Evolutionary conservation across 2,797 vertebrate species (phyloP), one percentile per base, ranked within the genome.

Genomic region (Rhinophrynus dorsalis): DNA sequence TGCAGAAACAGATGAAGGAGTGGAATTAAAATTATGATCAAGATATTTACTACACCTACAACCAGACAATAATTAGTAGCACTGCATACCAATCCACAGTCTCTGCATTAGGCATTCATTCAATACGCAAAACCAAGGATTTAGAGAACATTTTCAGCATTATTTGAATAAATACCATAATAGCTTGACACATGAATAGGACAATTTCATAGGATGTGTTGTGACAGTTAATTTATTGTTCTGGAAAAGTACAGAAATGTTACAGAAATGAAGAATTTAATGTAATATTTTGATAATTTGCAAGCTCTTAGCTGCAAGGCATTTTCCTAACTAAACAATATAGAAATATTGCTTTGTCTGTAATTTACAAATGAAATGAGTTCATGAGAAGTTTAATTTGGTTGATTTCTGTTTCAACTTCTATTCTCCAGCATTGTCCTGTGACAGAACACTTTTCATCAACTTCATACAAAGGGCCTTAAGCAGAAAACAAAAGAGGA

Each of bases 351-450:
- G 13, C 32, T 50, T 29, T 30, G 23, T 17, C 29, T 24, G 24
- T 68, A 38, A 50, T 68, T 48, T 59, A 58, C 54, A 29, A 59
- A 37, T 47, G 42, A 50, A 60, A 59, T 42, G 45, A 60, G 56
- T 68, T 68, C 56, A 60, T n/a, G 13, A 21, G 12, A 23, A 59
- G 55, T 68, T 68, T 68, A 50, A 68, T 68, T 60, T 68, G 56
- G 33, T 30, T 60, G 35, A 40, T 59, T 60, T 60, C 48, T 26
- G 20, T 48, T 51, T 18, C 52, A 15, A 30, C 29, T 2, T 37
- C 42, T 48, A 13, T 59, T 38, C 55, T 50, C n/a, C 40, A 29
- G 32, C 9, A 35, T 35, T 9, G 3, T n/a, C 3, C 30, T 59
- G 29, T 58, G 30, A 50, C 35, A 35, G 29, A 48, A 30, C 37